A percentile compares a stretch with the other conserved stretches of the same genome.
phyloP scores from a whole-genome alignment of 2,113 vertebrate species.

The Archocentrus centrarchus region DNA sequence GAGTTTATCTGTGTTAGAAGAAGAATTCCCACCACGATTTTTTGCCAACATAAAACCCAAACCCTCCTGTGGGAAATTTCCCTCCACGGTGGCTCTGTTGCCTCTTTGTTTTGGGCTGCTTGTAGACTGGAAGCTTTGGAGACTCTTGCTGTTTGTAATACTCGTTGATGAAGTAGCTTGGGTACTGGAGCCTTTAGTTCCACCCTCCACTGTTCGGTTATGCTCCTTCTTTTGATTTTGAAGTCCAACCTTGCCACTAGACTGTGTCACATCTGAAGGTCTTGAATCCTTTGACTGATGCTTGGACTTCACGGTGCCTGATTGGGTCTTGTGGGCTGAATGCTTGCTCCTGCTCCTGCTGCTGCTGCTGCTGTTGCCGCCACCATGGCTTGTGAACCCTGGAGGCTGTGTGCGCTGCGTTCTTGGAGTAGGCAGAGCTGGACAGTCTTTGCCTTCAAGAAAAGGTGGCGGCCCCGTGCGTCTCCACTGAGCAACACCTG shows the following conservation, averaged over 20 bases:
- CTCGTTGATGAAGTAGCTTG: slow-evolving; percentile 39
- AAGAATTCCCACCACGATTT: slow-evolving; percentile 77
- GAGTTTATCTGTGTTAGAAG: slow-evolving; percentile 50
- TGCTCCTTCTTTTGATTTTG: slow-evolving; percentile 61
- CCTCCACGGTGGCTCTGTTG: slow-evolving; percentile 79
- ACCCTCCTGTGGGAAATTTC: slow-evolving; percentile 76
- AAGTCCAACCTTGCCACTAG: slow-evolving; percentile 35
- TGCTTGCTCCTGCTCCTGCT: slow-evolving; percentile 51
- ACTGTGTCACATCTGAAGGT: slow-evolving; percentile 33
- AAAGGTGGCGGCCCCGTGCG: slow-evolving; percentile 93
- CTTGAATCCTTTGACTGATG: slow-evolving; percentile 53
- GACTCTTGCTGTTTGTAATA: slow-evolving; percentile 27
- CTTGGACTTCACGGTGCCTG: slow-evolving; percentile 53
- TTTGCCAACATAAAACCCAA: slow-evolving; percentile 78
- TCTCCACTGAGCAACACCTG: slow-evolving; percentile 79
- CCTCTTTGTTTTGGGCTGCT: slow-evolving; percentile 66
- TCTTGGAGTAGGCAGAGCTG: slow-evolving; percentile 84
- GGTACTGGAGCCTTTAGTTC: slow-evolving; percentile 45
- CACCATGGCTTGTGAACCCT: slow-evolving; percentile 1
- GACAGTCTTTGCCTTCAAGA: slow-evolving; percentile 92
- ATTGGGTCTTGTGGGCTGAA: slow-evolving; percentile 46
- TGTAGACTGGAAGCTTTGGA: slow-evolving; percentile 28
- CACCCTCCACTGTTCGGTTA: slow-evolving; percentile 37
- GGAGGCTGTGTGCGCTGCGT: slow-evolving; percentile 88
- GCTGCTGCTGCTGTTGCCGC: slow-evolving; percentile 15